These are phyloP conservation scores for Xanthostigma xanthostigma DNA, from an alignment of 2,888 invertebrate genomes.

Conservation along the genomic window DNA sequence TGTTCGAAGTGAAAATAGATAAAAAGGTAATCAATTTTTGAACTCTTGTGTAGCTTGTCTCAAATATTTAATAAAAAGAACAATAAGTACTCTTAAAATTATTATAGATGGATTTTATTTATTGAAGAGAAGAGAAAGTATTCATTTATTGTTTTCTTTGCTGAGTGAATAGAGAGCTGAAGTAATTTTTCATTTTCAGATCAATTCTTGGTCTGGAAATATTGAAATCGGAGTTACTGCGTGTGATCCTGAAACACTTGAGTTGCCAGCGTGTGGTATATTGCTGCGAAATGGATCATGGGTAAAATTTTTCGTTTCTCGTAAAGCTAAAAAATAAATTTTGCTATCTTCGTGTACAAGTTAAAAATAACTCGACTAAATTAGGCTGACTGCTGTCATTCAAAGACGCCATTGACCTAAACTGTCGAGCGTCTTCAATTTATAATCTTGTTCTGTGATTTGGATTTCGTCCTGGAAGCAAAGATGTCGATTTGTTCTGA, in stretches of 20 bases:
- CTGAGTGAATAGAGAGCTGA: not conserved
- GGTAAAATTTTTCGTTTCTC: conserved; percentile 31
- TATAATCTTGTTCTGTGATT: no score
- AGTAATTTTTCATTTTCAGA: conserved; percentile 31
- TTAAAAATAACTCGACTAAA: no score
- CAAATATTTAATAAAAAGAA: not conserved
- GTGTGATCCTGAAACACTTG: conserved; percentile 49
- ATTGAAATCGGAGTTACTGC: conserved; percentile 63
- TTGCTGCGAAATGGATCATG: conserved; percentile 70
- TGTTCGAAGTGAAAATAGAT: conserved; percentile 78
- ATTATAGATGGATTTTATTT: no score
- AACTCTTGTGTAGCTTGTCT: not conserved
- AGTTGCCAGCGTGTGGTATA: conserved; percentile 60
- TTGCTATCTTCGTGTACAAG: no score
- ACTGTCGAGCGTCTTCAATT: no score
- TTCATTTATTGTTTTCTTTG: conserved; percentile 1
- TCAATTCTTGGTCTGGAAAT: conserved; percentile 65
- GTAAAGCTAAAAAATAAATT: no score
- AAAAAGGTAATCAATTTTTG: conserved; percentile 50
- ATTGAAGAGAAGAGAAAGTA: no score
- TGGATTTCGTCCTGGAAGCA: no score
- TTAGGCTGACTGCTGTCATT: no score
- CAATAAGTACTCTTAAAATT: no score
- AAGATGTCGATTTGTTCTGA: no score
- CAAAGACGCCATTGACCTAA: no score